Evolutionary conservation across 2,888 invertebrate species (phyloP).

Genomic region (Fabriciana adippe): DNA sequence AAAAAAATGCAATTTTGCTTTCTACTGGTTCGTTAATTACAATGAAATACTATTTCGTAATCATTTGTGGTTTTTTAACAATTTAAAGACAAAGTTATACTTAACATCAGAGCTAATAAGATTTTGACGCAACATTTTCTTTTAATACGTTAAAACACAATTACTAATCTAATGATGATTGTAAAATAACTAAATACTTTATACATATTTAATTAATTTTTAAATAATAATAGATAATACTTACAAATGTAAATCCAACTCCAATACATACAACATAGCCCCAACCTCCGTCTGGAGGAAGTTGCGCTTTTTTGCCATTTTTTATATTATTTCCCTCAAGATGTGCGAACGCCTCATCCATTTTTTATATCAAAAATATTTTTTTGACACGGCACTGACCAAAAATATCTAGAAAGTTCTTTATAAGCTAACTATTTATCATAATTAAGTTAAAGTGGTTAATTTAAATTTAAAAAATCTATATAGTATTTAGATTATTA

Average conservation of each 20-base stretch:
- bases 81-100: too few relatives aligned
- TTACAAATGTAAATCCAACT: conserved; percentile 88
- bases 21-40: too few relatives aligned
- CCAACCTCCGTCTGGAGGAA: conserved; percentile 90
- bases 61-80: too few relatives aligned
- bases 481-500: conserved; percentile 3
- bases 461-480: not conserved
- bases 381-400: conserved; percentile 18
- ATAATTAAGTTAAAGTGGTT: conserved; percentile 8
- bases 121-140: too few relatives aligned
- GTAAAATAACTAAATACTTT: too few relatives aligned
- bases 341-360: conserved; percentile 78
- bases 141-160: too few relatives aligned
- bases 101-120: too few relatives aligned
- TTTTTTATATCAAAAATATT: conserved; percentile 41
- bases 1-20: too few relatives aligned
- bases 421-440: conserved; percentile 11
- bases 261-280: conserved; percentile 89
- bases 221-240: conserved; percentile 54
- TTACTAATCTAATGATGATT: too few relatives aligned
- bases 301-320: conserved; percentile 50
- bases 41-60: too few relatives aligned
- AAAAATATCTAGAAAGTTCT: not conserved
- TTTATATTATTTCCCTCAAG: conserved; percentile 50
- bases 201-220: not conserved